Evolutionary conservation across 2,888 invertebrate genomes (phyloP).

Genomic region (Calameuta filiformis): DNA sequence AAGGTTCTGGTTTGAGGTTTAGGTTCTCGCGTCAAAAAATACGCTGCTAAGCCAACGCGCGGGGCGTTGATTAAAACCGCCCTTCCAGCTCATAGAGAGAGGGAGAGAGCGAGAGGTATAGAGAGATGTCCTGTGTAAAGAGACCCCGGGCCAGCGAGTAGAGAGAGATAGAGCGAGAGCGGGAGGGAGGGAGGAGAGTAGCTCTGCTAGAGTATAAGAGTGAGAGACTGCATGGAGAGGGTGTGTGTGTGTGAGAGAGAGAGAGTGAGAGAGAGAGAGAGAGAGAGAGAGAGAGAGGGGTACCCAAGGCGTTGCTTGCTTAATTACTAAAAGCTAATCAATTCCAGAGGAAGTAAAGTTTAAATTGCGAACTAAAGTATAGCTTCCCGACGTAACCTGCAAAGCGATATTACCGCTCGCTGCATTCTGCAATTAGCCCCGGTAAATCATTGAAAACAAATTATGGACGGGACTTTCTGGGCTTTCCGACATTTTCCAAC

Average conservation of each 20-base stretch:
- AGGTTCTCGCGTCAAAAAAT: slow-evolving; percentile 58
- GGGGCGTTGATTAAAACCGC: slow-evolving; percentile 64
- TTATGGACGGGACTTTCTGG: slow-evolving; percentile 51
- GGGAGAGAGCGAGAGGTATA: slow-evolving; percentile 29
- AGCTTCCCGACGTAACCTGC: slow-evolving; percentile 55
- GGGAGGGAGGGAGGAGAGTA: slow-evolving; percentile 26
- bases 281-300: slow-evolving; percentile 27
- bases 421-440: slow-evolving; percentile 66
- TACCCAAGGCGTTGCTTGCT: slow-evolving; percentile 64
- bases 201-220: slow-evolving; percentile 23
- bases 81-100: slow-evolving; percentile 44
- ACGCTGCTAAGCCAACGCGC: slow-evolving; percentile 43
- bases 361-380: slow-evolving; percentile 67
- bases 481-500: neutral
- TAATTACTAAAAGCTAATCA: slow-evolving; percentile 67
- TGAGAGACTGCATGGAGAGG: too few species aligned
- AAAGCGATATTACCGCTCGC: slow-evolving; percentile 44
- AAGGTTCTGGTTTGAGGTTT: slow-evolving; percentile 51
- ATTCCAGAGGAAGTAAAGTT: slow-evolving; percentile 67
- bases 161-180: slow-evolving; percentile 26
- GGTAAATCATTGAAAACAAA: slow-evolving; percentile 66
- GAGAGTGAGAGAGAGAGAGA: slow-evolving; percentile 20
- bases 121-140: neutral
- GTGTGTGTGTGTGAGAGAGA: slow-evolving; percentile 8
- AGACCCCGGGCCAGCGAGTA: slow-evolving; percentile 29